Base-by-base conservation (phyloP, 1,140 invertebrate species). In the Papilio machaon region DNA sequence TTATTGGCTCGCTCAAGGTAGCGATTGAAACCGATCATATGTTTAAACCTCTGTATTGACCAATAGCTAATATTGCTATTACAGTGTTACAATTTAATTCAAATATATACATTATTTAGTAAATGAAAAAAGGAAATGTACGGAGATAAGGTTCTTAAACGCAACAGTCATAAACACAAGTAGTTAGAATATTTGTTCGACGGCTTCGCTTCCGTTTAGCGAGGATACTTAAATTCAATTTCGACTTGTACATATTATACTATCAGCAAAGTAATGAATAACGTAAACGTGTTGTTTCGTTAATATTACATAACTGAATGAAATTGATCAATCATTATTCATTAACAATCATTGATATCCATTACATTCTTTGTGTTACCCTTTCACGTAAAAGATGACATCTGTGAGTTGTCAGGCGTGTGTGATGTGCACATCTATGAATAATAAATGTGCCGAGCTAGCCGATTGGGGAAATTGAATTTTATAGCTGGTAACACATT, bases 401-500 rank as follows among this genome's bases (percentile, higher is more conserved):
- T 94, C 92, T 94, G 91, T 91, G 92, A 94, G 91, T 89, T 92
- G 91, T 91, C 91, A 91, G 87, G 89, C 89, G 86, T 90, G 88
- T 90, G n/a, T n/a, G n/a, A 91, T 85, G 91, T 92, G 90, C 88
- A 89, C 89, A 88, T 89, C 92, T 94, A 94, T 94, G 93, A 94
- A 94, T 94, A 94, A 93, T 94, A 94, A 94, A 94, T 94, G 92
- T 90, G 90, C 83, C 91, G 90, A 87, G 91, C 88, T 91, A 83
- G 90, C 92, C 92, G 93, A 94, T 94, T 93, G 93, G 92, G 93
- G 92, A 94, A 94, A 94, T 94, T 94, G 93, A 94, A 94, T 94
- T 94, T 94, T 94, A 94, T 94, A 94, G 91, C 92, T 93, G 85
- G 89, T 89, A 93, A 93, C 93, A 94, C 92, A 93, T 91, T 89